Percentiles rank a stretch among this genome's conserved stretches.
phyloP scores from a whole-genome alignment of 2,797 vertebrate genomes.

The Leptoclinus maculatus region DNA sequence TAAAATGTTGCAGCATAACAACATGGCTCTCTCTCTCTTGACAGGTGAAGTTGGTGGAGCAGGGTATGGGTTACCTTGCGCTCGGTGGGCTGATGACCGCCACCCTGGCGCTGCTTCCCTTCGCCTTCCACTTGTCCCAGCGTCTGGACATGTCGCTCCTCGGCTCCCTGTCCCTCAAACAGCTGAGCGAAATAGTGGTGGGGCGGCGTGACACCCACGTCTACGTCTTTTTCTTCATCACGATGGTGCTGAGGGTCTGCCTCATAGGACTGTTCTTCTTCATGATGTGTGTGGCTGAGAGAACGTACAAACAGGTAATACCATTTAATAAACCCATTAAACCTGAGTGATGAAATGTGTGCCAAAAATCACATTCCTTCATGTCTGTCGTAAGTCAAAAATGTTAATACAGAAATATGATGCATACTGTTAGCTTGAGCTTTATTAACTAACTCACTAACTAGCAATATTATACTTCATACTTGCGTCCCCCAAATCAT shows the following conservation, averaged over 20 bases:
- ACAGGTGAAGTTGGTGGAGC: constrained; percentile 94
- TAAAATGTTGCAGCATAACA: neutral
- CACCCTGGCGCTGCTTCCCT: constrained; percentile 89
- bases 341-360: neutral
- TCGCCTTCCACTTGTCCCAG: constrained; percentile 88
- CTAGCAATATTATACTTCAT: neutral
- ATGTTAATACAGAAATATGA: neutral
- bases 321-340: neutral
- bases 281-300: constrained; percentile 99
- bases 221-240: constrained; percentile 87
- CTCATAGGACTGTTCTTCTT: constrained; percentile 97
- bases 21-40: neutral
- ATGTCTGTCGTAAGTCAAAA: neutral
- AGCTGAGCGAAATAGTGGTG: constrained; percentile 85
- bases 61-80: constrained; percentile 93
- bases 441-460: neutral
- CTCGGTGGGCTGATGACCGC: constrained; percentile 90
- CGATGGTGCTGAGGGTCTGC: constrained; percentile 90
- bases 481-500: neutral
- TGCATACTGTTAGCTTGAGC: neutral
- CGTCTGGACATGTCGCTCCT: constrained; percentile 86
- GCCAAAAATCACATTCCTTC: neutral
- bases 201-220: constrained; percentile 78
- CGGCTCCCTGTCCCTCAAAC: constrained; percentile 78
- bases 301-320: constrained; percentile 95